Evolutionary conservation across 2,797 vertebrate genomes (phyloP).

Genomic region (Bradypodion pumilum): DNA sequence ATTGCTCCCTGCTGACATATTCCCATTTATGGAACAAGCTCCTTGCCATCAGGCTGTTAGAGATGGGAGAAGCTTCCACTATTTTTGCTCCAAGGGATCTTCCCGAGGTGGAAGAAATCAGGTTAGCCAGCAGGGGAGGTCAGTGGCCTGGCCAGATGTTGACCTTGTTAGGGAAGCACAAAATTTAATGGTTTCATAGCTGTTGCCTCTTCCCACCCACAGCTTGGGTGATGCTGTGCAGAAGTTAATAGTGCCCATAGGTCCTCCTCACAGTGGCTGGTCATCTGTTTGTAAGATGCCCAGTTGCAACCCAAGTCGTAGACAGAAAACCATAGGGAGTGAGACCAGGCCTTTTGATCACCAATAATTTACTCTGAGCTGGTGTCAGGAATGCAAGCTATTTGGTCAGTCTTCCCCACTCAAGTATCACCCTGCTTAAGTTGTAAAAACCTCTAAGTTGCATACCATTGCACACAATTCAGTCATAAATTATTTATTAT

Average conservation of each 20-base stretch:
- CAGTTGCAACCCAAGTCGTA: too few relatives aligned
- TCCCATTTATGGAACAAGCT: neutral
- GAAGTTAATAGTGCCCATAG: neutral
- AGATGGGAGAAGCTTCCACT: neutral
- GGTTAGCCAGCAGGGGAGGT: neutral
- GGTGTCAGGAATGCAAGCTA: too few relatives aligned
- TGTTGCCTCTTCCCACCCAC: neutral
- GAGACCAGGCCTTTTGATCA: too few relatives aligned
- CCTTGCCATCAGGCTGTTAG: neutral
- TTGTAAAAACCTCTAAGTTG: too few relatives aligned
- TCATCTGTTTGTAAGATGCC: too few relatives aligned
- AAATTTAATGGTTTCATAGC: neutral
- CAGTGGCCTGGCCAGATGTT: neutral
- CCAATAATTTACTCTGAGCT: too few relatives aligned
- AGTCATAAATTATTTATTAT: too few relatives aligned
- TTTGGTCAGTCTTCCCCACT: too few relatives aligned
- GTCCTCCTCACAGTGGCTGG: too few relatives aligned
- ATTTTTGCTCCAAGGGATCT: neutral
- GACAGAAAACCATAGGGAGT: too few relatives aligned
- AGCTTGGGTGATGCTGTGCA: neutral
- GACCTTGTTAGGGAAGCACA: neutral
- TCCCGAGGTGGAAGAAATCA: neutral
- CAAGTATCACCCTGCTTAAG: too few relatives aligned
- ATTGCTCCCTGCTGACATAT: neutral
- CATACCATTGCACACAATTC: too few relatives aligned